These are phyloP conservation scores for Phoeniculus purpureus DNA, from an alignment of 2,797 vertebrate genomes.

Conservation along the genomic window DNA sequence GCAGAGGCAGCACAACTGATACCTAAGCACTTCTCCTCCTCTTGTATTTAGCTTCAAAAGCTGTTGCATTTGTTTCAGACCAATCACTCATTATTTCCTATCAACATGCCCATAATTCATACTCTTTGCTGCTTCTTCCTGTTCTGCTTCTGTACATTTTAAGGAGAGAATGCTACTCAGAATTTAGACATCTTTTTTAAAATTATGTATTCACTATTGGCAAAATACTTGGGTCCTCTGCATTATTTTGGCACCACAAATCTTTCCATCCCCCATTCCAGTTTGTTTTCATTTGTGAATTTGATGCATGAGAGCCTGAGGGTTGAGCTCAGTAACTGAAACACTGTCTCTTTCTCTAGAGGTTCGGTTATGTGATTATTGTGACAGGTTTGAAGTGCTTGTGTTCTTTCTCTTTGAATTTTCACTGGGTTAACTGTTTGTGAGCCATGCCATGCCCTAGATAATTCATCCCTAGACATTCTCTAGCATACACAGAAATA, in stretches of 20 bases:
- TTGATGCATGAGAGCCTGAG: constrained; percentile 56
- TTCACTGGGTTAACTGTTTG: constrained; percentile 58
- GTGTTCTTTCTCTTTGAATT: constrained; percentile 50
- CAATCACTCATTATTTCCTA: background rate
- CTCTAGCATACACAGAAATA: background rate
- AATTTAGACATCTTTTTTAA: background rate
- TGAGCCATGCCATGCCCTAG: constrained; percentile 2
- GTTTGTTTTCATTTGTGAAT: constrained; percentile 42
- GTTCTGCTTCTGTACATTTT: background rate
- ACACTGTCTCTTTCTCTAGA: constrained; percentile 67
- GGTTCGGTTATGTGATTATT: constrained; percentile 62
- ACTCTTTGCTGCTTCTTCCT: background rate
- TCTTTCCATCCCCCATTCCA: constrained; percentile 27
- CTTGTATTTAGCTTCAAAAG: background rate
- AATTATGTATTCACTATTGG: background rate
- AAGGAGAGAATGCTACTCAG: background rate
- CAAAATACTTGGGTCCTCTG: background rate
- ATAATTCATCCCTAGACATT: background rate
- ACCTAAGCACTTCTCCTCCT: background rate
- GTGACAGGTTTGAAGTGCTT: constrained; percentile 64
- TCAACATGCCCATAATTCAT: background rate
- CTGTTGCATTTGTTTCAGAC: background rate
- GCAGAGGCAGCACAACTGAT: background rate
- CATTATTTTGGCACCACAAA: background rate
- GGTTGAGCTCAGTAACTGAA: constrained; percentile 64